Evolutionary conservation across 2,113 vertebrate genomes (phyloP).

Genomic region (Mohoua ochrocephala): DNA sequence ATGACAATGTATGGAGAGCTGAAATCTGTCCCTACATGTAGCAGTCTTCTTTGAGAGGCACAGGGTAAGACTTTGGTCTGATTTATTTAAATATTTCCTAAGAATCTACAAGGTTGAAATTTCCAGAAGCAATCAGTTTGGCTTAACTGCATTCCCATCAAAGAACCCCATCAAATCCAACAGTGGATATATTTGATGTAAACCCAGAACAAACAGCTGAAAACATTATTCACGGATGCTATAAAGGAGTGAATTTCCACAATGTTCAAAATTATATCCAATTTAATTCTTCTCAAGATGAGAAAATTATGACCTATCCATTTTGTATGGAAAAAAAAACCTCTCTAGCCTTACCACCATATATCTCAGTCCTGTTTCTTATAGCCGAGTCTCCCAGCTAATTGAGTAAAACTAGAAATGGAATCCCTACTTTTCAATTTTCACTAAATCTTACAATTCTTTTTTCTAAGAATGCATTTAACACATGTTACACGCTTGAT

Average conservation of each 20-base stretch:
- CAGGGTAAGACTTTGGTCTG: background rate
- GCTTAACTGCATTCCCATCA: background rate
- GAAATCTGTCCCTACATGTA: background rate
- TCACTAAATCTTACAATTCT: background rate
- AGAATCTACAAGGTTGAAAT: background rate
- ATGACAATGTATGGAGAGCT: background rate
- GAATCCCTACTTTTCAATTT: background rate
- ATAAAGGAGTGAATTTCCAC: background rate
- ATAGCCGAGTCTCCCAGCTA: background rate
- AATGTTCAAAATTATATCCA: background rate
- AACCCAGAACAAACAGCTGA: background rate
- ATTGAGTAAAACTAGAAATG: background rate
- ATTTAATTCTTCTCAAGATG: background rate
- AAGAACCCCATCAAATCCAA: background rate
- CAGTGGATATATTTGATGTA: background rate
- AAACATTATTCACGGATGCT: background rate
- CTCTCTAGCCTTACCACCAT: background rate
- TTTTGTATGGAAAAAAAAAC: background rate
- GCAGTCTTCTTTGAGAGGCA: background rate
- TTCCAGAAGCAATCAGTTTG: background rate
- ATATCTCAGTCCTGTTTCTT: background rate
- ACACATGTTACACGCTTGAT: background rate
- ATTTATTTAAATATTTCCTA: background rate
- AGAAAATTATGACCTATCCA: background rate
- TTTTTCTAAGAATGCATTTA: background rate